A percentile compares a stretch with the other conserved stretches of the same genome.
phyloP scores from a whole-genome alignment of 2,113 vertebrate species.

The Agelaius phoeniceus region DNA sequence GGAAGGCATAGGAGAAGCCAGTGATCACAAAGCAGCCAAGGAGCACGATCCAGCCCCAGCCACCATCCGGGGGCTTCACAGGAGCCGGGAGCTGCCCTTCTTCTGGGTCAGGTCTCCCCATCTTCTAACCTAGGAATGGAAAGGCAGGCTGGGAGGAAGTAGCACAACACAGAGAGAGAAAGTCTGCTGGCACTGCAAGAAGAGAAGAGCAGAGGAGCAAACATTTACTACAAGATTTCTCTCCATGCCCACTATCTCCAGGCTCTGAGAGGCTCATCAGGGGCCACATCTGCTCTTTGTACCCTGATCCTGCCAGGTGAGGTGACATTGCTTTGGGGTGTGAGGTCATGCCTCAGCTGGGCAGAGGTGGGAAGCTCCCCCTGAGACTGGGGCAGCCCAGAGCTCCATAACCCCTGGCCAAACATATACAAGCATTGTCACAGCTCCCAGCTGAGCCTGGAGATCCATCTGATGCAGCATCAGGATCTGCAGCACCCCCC shows the following conservation, averaged over 20 bases:
- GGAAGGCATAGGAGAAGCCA: constrained; percentile 81
- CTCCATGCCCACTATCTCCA: background rate
- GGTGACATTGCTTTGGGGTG: background rate
- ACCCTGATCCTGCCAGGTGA: background rate
- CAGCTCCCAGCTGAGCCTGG: background rate
- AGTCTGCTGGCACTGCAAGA: background rate
- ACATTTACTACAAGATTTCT: background rate
- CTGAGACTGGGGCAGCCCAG: background rate
- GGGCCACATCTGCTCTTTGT: background rate
- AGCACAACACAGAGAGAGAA: background rate
- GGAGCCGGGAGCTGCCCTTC: constrained; percentile 33
- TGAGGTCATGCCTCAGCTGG: background rate
- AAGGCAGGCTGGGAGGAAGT: background rate
- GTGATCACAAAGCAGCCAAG: constrained; percentile 79
- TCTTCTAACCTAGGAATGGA: constrained; percentile 7
- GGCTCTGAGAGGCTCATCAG: background rate
- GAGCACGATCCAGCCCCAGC: constrained; percentile 80
- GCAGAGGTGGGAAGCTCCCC: background rate
- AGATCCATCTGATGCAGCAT: background rate
- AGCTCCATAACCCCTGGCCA: background rate
- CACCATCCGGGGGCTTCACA: constrained; percentile 73
- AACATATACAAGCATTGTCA: background rate
- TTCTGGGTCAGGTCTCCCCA: constrained; percentile 65
- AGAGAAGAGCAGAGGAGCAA: background rate
- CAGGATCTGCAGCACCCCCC: background rate